Evolutionary conservation across 2,797 vertebrate species (phyloP), one percentile per base, ranked within the genome.

Genomic region (Picus viridis): DNA sequence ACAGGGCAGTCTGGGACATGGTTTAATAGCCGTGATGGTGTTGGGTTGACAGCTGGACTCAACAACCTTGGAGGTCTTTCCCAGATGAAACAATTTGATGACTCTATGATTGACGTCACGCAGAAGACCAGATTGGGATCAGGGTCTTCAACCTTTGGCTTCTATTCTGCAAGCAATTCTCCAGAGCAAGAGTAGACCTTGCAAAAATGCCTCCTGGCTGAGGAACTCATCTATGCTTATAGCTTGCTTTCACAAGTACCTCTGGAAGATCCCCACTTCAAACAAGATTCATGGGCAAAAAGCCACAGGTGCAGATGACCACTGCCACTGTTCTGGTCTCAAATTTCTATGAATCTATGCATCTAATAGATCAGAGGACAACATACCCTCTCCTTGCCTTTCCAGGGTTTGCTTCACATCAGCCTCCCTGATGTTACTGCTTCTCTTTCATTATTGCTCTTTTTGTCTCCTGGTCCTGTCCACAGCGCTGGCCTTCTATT

Each of bases 101-200:
- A 56, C 12, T 12, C 39, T 1, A 0, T 7, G 30, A 49, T 5
- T 27, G 27, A 26, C 49, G 19, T 30, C 56, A 39, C 6, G 34
- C 7, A 26, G 32, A n/a, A 59, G 49, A 51, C 61, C 68, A 63
- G 27, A 54, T 6, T 15, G 27, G 27, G 9, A 34, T 1, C 0
- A 0, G 54, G 43, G 80, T 56, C 53, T 68, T 65, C 26, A 18
- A 18, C 62, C 63, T 53, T 18, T 0, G 0, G 7, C 24, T 90
- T 62, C 32, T 83, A 54, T 3, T 54, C 53, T 51, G 47, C 49
- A 30, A 49, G 27, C 0, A 2, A 4, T 45, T 54, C 45, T 54
- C 17, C 9, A 70, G 53, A 36, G 61, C 61, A 32, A 7, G 45
- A 30, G 17, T 51, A 9, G 29, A 43, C 12, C 49, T 9, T 12